Evolutionary conservation across 2,113 vertebrate genomes (phyloP).

Genomic region (Lamprotornis superbus): DNA sequence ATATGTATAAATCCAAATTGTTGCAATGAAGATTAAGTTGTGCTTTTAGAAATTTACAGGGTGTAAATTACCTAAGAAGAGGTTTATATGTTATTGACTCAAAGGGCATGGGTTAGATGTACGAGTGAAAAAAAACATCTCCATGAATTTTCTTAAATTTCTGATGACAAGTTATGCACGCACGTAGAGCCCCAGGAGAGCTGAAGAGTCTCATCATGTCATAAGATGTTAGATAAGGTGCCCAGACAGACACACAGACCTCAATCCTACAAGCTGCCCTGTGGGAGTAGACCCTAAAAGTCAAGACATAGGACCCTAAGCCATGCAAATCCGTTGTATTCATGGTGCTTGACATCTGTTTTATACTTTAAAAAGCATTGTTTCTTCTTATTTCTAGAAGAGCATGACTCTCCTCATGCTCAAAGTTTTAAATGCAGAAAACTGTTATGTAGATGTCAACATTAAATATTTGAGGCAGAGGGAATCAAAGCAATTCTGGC

Average conservation of each 20-base stretch:
- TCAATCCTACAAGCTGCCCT: conserved; percentile 17
- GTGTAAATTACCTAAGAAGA: background rate
- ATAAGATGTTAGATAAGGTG: conserved; percentile 33
- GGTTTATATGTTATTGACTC: background rate
- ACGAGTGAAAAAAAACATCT: background rate
- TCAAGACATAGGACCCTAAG: background rate
- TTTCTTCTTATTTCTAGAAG: background rate
- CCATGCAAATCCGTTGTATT: background rate
- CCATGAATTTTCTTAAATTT: background rate
- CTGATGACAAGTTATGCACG: conserved; percentile 18
- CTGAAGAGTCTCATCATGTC: conserved; percentile 3
- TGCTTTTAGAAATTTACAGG: background rate
- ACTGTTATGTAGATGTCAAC: background rate
- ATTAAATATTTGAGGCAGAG: background rate
- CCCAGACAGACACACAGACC: conserved; percentile 27
- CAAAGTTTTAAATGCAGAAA: background rate
- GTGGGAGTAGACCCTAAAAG: background rate
- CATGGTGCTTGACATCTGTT: background rate
- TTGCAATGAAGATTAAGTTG: background rate
- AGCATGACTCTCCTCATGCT: background rate
- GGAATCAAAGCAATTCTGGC: background rate
- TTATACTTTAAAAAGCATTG: background rate
- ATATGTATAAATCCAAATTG: background rate
- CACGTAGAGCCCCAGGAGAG: conserved; percentile 12
- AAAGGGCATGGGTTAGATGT: background rate